Base-by-base conservation (phyloP, 92 coral and sea anemone genomes). In the Phenganax stokvisi region DNA sequence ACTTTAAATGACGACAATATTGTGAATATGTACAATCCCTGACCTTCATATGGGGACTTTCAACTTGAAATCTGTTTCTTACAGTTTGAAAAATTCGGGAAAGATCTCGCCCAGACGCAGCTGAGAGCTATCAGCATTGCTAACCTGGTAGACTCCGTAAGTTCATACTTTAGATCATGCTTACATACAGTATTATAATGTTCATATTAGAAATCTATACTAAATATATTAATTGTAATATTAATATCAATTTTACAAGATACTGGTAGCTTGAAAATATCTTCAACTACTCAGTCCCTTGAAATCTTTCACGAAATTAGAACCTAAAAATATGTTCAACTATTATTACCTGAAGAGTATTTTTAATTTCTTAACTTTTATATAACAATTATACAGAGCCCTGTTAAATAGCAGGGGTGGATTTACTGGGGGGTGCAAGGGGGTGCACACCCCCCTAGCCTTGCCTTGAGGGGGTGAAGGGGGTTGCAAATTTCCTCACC, bases 141-240 rank as follows among this genome's bases (percentile, higher is more conserved):
- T 12, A 91, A 94, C 81, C n/a, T 89, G 2, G 97, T 94, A 10
- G 98, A 91, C 86, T 89, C 93, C 61, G 96, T 91, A 86, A 90
- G 97, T 92, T 67, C 64, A 72, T 12, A 12, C 5, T 57, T 85
- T 61, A 7, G 51, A 8, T 55, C 30, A 16, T 52, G 61, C 59
- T 44, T 44, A 13, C 31, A 37, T 71, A 20, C 25, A 20, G 25
- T 20, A 37, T 37, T 37, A 1, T 37, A 13, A 20, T 59, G 7
- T 13, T 13, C 7, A 20, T 3, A 59, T 1, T 13, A 13, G 65
- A 59, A 13, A 20, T 59, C 65, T 20, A 65, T 0, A 65, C 3
- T 25, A 1, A 13, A 25, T 59, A 59, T 13, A 13, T 7, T 25
- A 1, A 13, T 13, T 13, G 7, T 13, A 59, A 13, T 59, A 59